Evolutionary conservation across 2,797 vertebrate genomes (phyloP).

Genomic region (Rhodeus uyekii): DNA sequence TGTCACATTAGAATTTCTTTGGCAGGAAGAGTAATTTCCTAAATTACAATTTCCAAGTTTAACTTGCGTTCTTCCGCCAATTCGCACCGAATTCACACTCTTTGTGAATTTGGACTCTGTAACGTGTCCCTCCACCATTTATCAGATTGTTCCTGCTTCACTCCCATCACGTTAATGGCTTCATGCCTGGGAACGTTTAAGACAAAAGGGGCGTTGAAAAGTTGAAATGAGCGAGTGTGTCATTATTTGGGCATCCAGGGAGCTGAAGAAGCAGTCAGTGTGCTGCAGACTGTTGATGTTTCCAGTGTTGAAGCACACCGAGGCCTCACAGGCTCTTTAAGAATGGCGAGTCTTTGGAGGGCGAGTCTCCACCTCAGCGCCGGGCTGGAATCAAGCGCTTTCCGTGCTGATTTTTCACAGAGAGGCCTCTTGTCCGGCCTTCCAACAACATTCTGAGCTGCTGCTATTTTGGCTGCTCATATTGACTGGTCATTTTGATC

Average conservation of each 20-base stretch:
- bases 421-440: constrained; percentile 30
- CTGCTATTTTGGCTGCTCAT: constrained; percentile 34
- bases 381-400: constrained; percentile 31
- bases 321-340: constrained; percentile 60
- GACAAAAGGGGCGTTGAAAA: constrained; percentile 73
- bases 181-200: constrained; percentile 60
- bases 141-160: neutral
- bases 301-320: constrained; percentile 64
- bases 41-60: neutral
- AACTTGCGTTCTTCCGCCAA: neutral
- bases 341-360: constrained; percentile 51
- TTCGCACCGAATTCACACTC: neutral
- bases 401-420: constrained; percentile 57
- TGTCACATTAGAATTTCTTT: neutral
- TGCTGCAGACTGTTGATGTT: constrained; percentile 60
- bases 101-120: neutral
- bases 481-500: constrained; percentile 60
- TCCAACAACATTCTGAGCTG: constrained; percentile 25
- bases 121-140: neutral
- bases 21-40: neutral
- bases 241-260: constrained; percentile 67
- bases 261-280: constrained; percentile 37
- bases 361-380: constrained; percentile 45
- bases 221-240: constrained; percentile 66
- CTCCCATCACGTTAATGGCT: constrained; percentile 54